These are phyloP conservation scores for Neopelma chrysocephalum DNA, from an alignment of 2,797 vertebrate genomes.

Conservation along the genomic window DNA sequence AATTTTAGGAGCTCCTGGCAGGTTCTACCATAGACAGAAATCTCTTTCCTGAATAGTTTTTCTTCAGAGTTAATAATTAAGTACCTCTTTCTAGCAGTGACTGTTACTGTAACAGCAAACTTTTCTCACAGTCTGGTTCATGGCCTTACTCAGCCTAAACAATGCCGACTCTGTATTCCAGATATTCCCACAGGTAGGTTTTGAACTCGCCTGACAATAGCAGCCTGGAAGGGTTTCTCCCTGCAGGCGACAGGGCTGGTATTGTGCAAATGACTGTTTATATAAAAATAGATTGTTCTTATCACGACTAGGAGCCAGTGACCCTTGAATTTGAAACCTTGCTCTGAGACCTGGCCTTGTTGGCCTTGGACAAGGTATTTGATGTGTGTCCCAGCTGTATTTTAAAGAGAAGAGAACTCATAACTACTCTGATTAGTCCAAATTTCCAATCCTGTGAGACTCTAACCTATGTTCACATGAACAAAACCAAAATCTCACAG, in stretches of 20 bases:
- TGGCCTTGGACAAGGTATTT: not conserved
- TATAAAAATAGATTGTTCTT: constrained; percentile 21
- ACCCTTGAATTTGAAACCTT: not conserved
- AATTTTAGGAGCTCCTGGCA: not conserved
- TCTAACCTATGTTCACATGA: rapidly evolving
- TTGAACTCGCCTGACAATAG: not conserved
- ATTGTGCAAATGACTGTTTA: constrained; percentile 19
- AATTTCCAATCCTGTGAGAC: not conserved
- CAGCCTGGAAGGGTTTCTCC: not conserved
- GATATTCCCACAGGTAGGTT: constrained; percentile 13
- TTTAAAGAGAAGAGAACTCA: not conserved
- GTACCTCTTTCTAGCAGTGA: not conserved
- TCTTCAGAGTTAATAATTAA: constrained; percentile 28
- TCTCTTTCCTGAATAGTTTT: constrained; percentile 9
- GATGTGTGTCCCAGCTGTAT: not conserved
- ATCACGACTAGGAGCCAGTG: not conserved
- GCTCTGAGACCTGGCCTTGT: not conserved
- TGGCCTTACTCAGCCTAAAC: not conserved
- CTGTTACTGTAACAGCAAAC: not conserved
- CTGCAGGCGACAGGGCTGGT: not conserved
- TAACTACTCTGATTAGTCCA: not conserved
- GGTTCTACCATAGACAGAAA: not conserved
- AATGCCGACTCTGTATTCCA: not conserved
- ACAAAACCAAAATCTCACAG: not conserved
- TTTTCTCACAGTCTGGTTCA: not conserved